Percentiles rank a stretch among this genome's conserved stretches.
phyloP scores from a whole-genome alignment of 2,113 vertebrate species.

The Loxodonta africana region DNA sequence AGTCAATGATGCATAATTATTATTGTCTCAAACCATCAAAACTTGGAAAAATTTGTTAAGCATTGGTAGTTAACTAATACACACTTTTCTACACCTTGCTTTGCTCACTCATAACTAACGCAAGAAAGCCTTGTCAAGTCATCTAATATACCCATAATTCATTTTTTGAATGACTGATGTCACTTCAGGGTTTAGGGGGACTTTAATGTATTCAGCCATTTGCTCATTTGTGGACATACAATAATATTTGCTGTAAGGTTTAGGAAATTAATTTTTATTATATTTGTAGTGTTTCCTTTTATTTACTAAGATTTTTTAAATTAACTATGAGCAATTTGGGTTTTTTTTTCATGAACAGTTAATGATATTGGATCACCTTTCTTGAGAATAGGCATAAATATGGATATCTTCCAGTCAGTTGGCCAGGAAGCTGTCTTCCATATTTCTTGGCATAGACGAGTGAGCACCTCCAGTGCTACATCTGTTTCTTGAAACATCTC shows the following conservation, averaged over 20 bases:
- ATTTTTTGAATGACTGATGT: background rate
- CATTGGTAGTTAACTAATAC: background rate
- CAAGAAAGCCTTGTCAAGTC: background rate
- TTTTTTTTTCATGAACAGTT: no score
- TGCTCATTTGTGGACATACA: background rate
- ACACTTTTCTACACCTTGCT: background rate
- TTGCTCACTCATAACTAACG: background rate
- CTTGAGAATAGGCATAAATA: no score
- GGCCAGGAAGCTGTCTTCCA: no score
- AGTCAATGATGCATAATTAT: background rate
- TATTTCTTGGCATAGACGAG: no score
- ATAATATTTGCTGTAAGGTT: background rate
- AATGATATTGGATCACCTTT: no score
- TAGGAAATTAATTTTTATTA: background rate
- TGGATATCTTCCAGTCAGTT: no score
- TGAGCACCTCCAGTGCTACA: no score
- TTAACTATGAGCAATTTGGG: no score
- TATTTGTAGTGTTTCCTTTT: background rate
- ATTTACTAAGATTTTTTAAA: background rate
- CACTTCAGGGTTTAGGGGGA: background rate
- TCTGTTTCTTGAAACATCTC: no score
- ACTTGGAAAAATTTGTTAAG: background rate
- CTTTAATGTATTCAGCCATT: background rate
- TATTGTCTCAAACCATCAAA: background rate
- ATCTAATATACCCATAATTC: background rate